Base-by-base conservation (phyloP, 2,888 invertebrate species). In the Leucophora obtusa region DNA sequence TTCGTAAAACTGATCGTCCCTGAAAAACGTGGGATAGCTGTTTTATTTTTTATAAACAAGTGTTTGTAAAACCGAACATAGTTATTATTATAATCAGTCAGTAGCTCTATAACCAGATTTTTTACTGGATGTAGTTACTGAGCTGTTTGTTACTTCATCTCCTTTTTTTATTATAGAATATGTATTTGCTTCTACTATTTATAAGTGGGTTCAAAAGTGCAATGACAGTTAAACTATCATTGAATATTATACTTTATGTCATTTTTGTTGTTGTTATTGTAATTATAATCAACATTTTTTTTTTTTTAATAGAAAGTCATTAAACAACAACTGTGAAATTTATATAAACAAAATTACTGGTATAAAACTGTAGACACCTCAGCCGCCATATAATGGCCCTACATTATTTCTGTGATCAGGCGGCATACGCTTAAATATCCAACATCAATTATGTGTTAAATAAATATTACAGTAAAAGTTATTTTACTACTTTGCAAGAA, bases 161-260 rank as follows among this genome's bases (percentile, higher is more conserved):
- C 9, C 14, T 50, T 54, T 43, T 65, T 62, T 10, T 2, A 14
- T 21, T 17, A 11, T 28, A 28, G 28, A 1, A 24, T 28, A 24
- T 28, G 28, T 51, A 7, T n/a, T n/a, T 33, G 28, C 18, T 14
- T 21, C 11, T 24, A 51, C n/a, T 50, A 15, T 70, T 43, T 2
- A 8, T 17, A 73, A 65, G 60, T 74, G 73, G 73, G 81, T 77
- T 81, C 81, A 81, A 81, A 77, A 77, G 77, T 77, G 77, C 77
- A 81, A 77, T 77, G 77, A 77, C 77, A 81, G 69, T 74, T 70
- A 70, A 81, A 77, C 69, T 74, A 73, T 73, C 69, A 81, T 73
- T 81, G 63, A 60, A 60, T 76, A 62, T 60, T 54, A 63, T 71
- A 62, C 43, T 75, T 66, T 56, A 63, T 68, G 60, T 62, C 24